Base-by-base conservation (phyloP, 2,113 vertebrate species). In the Origma solitaria region DNA sequence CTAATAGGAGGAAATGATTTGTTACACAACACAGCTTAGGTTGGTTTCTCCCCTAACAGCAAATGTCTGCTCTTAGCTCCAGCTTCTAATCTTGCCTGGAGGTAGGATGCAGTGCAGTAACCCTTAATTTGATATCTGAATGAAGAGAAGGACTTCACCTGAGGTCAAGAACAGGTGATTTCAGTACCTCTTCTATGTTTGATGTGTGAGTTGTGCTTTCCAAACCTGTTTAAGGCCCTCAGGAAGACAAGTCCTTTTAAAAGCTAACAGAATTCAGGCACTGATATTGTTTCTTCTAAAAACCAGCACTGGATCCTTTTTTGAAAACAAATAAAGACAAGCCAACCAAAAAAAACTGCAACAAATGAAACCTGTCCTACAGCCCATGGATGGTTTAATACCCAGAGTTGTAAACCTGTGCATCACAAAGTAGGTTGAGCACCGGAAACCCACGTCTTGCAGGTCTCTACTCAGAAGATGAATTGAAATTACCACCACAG, bases 1-100 rank as follows among this genome's bases (percentile, higher is more conserved):
- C 82, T 80, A 96, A 95, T 76, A 76, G 56, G 31, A 90, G 16
- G 51, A 66, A 77, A 91, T 90, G 64, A 96, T 97, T 87, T 96
- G 88, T 92, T 88, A 91, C 84, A 53, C 76, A 64, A 57, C 23
- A 19, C 35, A 90, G 80, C 62, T 79, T 23, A 12, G 40, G 47
- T 10, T 70, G 60, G 56, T 70, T 89, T 87, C 73, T 85, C 60
- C 50, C 20, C 38, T 75, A 62, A 49, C 49, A 30, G 51, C 57
- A 94, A 91, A 92, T 31, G 25, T 47, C 84, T 82, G 45, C 82
- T 66, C 38, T 64, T 44, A 62, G 82, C 37, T 77, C 45, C 9
- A 72, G 77, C 47, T 61, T 56, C 81, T 56, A 28, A 76, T 11
- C 33, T 73, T 72, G 84, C 80, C 88, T 73, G 65, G 50, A 78